Conservation (phyloP, 2,113 vertebrate species). For the Strigops habroptila region DNA sequence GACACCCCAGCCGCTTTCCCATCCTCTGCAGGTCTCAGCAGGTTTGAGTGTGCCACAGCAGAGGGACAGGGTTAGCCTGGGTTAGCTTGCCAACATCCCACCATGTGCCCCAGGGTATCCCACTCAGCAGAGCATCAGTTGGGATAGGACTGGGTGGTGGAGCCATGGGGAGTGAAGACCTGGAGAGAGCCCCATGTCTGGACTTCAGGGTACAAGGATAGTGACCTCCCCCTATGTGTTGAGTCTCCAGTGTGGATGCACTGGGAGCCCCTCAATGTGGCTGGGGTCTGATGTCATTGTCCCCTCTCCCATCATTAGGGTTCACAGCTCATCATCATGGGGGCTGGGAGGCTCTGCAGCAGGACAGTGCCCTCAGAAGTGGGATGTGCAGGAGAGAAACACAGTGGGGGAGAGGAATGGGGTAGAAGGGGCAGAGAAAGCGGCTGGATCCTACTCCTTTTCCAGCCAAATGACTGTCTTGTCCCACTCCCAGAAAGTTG, state of each 20-base stretch:
- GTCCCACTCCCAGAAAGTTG: not conserved
- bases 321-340: not conserved
- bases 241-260: not conserved
- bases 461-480: not conserved
- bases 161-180: not conserved
- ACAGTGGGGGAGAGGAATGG: not conserved
- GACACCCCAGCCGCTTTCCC: not conserved
- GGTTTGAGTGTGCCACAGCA: not conserved
- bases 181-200: not conserved
- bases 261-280: fast-evolving
- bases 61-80: not conserved
- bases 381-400: not conserved
- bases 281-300: not conserved
- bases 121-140: not conserved
- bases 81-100: not conserved
- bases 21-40: not conserved
- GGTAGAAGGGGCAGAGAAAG: not conserved
- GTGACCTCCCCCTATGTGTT: not conserved
- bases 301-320: not conserved
- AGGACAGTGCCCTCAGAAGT: not conserved
- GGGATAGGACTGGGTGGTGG: not conserved
- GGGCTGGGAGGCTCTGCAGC: not conserved
- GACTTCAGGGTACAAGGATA: not conserved
- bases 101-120: fast-evolving
- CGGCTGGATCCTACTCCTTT: not conserved